Percentiles rank a stretch among this genome's conserved stretches.
Conservation (phyloP, 2,113 vertebrate genomes). For the Mormyrus lacerda region DNA sequence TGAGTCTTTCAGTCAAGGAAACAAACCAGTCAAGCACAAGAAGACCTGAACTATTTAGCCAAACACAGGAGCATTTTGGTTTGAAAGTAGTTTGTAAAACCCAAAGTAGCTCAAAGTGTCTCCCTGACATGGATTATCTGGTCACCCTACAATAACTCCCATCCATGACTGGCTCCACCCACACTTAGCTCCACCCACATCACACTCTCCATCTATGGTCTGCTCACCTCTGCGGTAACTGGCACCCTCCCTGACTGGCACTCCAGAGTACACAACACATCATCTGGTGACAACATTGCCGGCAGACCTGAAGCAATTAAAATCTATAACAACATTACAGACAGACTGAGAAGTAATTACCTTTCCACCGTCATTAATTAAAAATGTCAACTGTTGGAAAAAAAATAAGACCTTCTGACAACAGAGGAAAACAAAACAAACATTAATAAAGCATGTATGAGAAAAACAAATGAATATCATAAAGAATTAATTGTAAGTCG, state of each 20-base stretch:
- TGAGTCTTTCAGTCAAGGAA: no score
- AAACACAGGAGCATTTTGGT: no score
- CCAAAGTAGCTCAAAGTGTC: no score
- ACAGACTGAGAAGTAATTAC: constrained; percentile 4
- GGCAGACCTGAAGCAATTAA: not conserved
- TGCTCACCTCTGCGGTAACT: not conserved
- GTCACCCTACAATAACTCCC: not conserved
- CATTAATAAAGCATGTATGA: constrained; percentile 2
- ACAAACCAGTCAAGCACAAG: no score
- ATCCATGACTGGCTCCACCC: not conserved
- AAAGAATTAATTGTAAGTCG: not conserved
- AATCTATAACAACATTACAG: constrained; percentile 1
- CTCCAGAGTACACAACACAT: not conserved
- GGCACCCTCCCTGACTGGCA: not conserved
- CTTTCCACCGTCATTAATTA: not conserved
- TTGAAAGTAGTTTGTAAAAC: no score
- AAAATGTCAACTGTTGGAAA: not conserved
- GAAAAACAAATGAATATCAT: not conserved
- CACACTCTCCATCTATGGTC: not conserved
- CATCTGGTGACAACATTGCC: not conserved
- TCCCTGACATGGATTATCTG: no score
- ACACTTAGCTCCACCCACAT: no score
- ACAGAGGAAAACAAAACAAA: not conserved
- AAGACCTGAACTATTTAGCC: no score
- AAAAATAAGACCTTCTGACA: not conserved